Conservation (phyloP, 2,888 invertebrate species). For the Nymphalis urticae region DNA sequence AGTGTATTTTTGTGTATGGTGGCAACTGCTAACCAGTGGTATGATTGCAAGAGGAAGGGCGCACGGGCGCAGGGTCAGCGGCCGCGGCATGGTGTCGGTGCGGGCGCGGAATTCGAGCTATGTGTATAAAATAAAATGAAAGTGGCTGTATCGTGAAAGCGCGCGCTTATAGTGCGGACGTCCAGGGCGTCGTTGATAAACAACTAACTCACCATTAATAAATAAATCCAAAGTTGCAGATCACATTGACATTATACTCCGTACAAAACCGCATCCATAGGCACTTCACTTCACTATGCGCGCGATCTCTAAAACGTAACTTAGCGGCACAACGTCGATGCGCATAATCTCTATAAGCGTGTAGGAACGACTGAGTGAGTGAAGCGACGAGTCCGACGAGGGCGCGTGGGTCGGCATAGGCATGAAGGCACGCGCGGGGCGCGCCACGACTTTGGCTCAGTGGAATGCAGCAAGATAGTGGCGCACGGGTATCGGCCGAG, state of each 20-base stretch:
- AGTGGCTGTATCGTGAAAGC: constrained; percentile 81
- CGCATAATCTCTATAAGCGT: constrained; percentile 65
- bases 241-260: constrained; percentile 65
- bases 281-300: constrained; percentile 76
- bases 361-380: constrained; percentile 67
- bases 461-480: constrained; percentile 63
- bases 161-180: constrained; percentile 71
- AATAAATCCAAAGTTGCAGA: constrained; percentile 71
- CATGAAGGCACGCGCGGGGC: constrained; percentile 77
- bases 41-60: constrained; percentile 62
- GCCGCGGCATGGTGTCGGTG: constrained; percentile 73
- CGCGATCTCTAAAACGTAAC: constrained; percentile 59
- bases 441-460: constrained; percentile 74
- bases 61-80: constrained; percentile 81
- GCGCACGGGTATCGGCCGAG: constrained; percentile 59
- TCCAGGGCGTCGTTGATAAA: constrained; percentile 53
- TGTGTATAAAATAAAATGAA: constrained; percentile 82
- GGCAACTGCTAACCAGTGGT: constrained; percentile 52
- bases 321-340: constrained; percentile 51
- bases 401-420: constrained; percentile 88
- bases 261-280: constrained; percentile 74
- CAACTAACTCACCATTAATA: constrained; percentile 75
- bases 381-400: constrained; percentile 79
- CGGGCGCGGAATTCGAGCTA: constrained; percentile 79
- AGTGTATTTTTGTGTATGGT: constrained; percentile 28